phyloP scores from a whole-genome alignment of 2,888 invertebrate species.

The Petrophora chlorosata region DNA sequence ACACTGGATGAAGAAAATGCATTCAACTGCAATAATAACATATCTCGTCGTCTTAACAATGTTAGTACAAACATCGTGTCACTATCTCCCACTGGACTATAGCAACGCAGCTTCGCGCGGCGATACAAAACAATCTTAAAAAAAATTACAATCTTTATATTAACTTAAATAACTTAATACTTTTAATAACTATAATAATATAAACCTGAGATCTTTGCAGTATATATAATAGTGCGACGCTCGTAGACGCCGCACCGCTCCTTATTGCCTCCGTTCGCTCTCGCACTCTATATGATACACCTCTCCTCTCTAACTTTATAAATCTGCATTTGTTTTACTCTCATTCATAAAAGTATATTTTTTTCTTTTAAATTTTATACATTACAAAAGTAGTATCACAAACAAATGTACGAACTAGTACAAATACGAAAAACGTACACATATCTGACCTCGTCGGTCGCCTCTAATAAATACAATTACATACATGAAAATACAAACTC shows the following conservation, averaged over 20 bases:
- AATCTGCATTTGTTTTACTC: conserved; percentile 70
- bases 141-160: conserved; percentile 80
- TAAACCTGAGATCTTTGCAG: conserved; percentile 83
- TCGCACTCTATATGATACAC: conserved; percentile 57
- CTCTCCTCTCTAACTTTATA: conserved; percentile 61
- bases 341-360: conserved; percentile 78
- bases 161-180: conserved; percentile 84
- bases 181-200: conserved; percentile 81
- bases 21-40: conserved; percentile 60
- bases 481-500: conserved; percentile 76
- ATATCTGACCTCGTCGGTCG: conserved; percentile 66
- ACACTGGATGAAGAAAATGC: conserved; percentile 81
- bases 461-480: conserved; percentile 79
- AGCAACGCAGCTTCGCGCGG: conserved; percentile 56
- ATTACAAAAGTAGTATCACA: conserved; percentile 85
- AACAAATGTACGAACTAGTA: conserved; percentile 84
- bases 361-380: conserved; percentile 79
- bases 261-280: conserved; percentile 60
- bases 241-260: conserved; percentile 43
- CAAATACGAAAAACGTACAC: conserved; percentile 79
- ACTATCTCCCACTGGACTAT: conserved; percentile 62
- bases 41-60: conserved; percentile 61
- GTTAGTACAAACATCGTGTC: conserved; percentile 60
- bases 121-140: conserved; percentile 78
- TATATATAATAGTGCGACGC: conserved; percentile 50